Conservation (phyloP, 2,113 vertebrate genomes). For the Amphiprion percula region DNA sequence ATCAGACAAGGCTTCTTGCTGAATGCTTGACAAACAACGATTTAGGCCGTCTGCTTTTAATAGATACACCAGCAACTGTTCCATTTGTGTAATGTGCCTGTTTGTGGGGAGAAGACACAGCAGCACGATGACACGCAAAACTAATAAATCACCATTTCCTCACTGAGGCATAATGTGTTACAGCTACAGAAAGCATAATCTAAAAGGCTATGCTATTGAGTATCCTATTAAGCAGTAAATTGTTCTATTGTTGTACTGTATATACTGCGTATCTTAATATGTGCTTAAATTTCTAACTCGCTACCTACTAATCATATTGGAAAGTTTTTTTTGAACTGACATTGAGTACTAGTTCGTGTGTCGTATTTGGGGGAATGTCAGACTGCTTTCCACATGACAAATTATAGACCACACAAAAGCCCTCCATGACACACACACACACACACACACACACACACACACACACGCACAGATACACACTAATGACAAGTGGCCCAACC, state of each 20-base stretch:
- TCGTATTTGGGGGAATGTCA: constrained; percentile 8
- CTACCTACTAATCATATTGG: neutral
- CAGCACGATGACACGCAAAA: constrained; percentile 23
- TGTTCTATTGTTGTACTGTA: neutral
- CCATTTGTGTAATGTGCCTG: constrained; percentile 2
- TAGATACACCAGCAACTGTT: neutral
- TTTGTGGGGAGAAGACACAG: neutral
- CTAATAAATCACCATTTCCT: constrained; percentile 39
- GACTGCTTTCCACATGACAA: constrained; percentile 15
- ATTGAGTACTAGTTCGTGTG: neutral
- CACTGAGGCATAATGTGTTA: neutral
- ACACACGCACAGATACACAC: constrained; percentile 12
- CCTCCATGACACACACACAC: constrained; percentile 2
- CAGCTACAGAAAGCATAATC: neutral
- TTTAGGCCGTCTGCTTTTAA: constrained; percentile 27
- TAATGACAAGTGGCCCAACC: constrained; percentile 31
- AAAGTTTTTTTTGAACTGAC: neutral
- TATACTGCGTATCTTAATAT: neutral
- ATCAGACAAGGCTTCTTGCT: neutral
- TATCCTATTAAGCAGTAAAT: neutral
- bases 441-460: constrained; percentile 23
- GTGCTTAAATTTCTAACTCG: neutral
- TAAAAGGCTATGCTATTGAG: neutral
- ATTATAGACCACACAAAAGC: constrained; percentile 25
- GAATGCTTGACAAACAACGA: neutral